phyloP scores from a whole-genome alignment of 2,797 vertebrate species.

The Diglossa cyanea region DNA sequence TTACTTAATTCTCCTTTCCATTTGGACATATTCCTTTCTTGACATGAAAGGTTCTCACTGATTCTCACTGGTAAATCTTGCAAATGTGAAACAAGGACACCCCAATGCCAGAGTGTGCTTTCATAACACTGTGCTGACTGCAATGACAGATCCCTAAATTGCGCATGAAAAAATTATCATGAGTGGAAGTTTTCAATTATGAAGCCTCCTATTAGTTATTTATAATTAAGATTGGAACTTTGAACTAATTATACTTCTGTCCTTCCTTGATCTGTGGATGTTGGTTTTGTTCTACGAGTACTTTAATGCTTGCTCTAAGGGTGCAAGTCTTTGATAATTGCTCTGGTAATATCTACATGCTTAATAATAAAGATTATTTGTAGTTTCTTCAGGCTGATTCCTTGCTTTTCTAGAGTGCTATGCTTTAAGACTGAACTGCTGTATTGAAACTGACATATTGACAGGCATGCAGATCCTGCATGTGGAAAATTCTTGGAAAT shows the following conservation, averaged over 20 bases:
- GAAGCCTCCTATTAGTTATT: slow-evolving; percentile 26
- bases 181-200: slow-evolving; percentile 32
- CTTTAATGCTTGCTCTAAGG: background rate
- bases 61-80: background rate
- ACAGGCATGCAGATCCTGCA: background rate
- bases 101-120: background rate
- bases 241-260: slow-evolving; percentile 1
- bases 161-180: background rate
- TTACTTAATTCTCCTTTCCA: background rate
- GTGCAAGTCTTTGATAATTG: background rate
- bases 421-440: background rate
- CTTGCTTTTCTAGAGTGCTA: background rate
- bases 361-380: slow-evolving; percentile 7
- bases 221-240: slow-evolving; percentile 2
- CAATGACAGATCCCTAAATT: slow-evolving; percentile 9
- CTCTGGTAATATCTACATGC: background rate
- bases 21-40: background rate
- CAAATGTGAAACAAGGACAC: background rate
- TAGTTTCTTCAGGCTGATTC: background rate
- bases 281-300: background rate
- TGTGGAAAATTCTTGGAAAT: background rate
- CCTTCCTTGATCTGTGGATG: background rate
- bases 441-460: background rate
- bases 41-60: background rate
- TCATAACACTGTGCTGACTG: background rate